Evolutionary conservation across 2,113 vertebrate species (phyloP), one percentile per base, ranked within the genome.

Genomic region (Cyanoramphus novaezelandiae): DNA sequence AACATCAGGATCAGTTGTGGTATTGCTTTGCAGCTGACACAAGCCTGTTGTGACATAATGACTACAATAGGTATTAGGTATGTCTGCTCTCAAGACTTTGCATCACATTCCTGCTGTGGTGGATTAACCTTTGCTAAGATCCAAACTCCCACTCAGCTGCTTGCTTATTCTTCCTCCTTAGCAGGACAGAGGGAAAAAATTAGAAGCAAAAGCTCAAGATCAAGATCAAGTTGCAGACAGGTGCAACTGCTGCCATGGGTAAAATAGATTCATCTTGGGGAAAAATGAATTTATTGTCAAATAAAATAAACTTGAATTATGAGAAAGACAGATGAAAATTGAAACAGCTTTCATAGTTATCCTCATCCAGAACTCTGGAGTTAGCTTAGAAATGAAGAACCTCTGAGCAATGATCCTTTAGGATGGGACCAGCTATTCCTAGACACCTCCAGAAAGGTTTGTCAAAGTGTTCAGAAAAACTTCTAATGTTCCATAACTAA

Each of bases 61-160:
- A 87, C 33, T 63, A 50, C 27, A 43, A 17, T 0, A 15, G 7
- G 6, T 65, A 6, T 28, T 17, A 1, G 2, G 7, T 18, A n/a
- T 33, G 7, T 21, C 68, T 47, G 15, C 19, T 84, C 18, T 65
- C 29, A 55, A 84, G 60, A 72, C 5, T 87, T 78, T 59, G 19
- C 6, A 31, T 7, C 29, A 11, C 24, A 80, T 88, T 82, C 24
- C 29, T 59, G 35, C 49, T n/a, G 5, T 41, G 25, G 11, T 47
- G 65, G 23, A n/a, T 21, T 70, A 47, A 41, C 9, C 28, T 86
- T 57, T 27, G 43, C 19, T 70, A 37, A 65, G 9, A 59, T 28
- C 16, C 27, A 37, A 21, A 64, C 23, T 39, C 43, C 49, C 12
- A 70, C 31, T 18, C 52, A 59, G 23, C 24, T 2, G 2, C 64